Percentiles rank a stretch among this genome's conserved stretches.
Evolutionary conservation across 2,113 vertebrate species (phyloP).

Genomic region (Siphamia tubifer): DNA sequence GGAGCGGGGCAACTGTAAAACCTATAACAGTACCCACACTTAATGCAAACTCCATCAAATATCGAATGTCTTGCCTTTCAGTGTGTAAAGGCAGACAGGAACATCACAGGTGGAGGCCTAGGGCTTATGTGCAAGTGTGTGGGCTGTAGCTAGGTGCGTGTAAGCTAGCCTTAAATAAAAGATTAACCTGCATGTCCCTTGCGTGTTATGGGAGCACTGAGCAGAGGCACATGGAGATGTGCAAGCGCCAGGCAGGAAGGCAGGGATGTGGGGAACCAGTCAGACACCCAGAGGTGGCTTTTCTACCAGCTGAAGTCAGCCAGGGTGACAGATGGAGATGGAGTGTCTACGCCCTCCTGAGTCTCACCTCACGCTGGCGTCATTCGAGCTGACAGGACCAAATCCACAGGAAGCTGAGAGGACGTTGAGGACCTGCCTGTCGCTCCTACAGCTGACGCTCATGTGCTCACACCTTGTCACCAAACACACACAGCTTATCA

Average conservation of each 20-base stretch:
- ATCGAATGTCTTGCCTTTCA: conserved; percentile 20
- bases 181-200: conserved; percentile 69
- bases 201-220: conserved; percentile 62
- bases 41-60: conserved; percentile 41
- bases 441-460: conserved; percentile 34
- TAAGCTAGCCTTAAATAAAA: conserved; percentile 73
- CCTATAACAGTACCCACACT: not conserved
- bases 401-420: conserved; percentile 54
- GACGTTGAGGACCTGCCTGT: conserved; percentile 57
- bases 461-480: conserved; percentile 67
- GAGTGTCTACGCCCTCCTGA: conserved; percentile 42
- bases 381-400: conserved; percentile 73
- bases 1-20: conserved; percentile 25
- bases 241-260: conserved; percentile 33
- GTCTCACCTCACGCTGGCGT: conserved; percentile 58
- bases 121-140: conserved; percentile 42
- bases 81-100: not conserved
- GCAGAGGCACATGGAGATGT: conserved; percentile 41
- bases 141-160: conserved; percentile 51
- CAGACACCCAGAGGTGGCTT: conserved; percentile 72
- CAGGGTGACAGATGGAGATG: conserved; percentile 63
- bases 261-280: conserved; percentile 40
- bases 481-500: conserved; percentile 33
- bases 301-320: conserved; percentile 67
- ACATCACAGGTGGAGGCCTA: conserved; percentile 35